These are phyloP conservation scores for Syngnathus floridae DNA, from an alignment of 2,113 vertebrate species.

Conservation along the genomic window DNA sequence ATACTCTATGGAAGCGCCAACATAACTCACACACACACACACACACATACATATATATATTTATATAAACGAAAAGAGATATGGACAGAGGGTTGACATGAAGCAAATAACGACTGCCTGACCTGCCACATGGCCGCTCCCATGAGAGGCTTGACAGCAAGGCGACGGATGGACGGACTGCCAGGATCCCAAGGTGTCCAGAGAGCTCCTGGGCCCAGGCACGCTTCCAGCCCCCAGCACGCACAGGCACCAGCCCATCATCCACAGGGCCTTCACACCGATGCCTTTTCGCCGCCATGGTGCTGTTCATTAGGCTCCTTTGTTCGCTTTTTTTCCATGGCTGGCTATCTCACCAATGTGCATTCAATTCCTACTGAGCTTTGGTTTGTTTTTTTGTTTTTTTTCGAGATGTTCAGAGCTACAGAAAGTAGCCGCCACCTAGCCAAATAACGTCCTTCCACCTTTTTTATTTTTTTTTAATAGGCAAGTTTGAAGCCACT, in stretches of 20 bases:
- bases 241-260: constrained; percentile 67
- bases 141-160: constrained; percentile 27
- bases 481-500: constrained; percentile 11
- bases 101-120: background rate
- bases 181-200: constrained; percentile 43
- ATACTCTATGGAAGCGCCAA: background rate
- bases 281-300: constrained; percentile 66
- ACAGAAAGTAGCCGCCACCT: background rate
- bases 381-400: constrained; percentile 32
- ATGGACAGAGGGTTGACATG: no score
- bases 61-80: no score
- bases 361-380: constrained; percentile 53
- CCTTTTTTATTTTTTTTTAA: background rate
- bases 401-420: constrained; percentile 27
- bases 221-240: constrained; percentile 64
- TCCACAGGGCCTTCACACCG: constrained; percentile 63
- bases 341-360: constrained; percentile 64
- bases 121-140: constrained; percentile 44
- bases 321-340: no score
- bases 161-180: constrained; percentile 30
- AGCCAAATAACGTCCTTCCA: background rate
- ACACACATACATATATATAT: no score
- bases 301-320: constrained; percentile 70
- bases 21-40: background rate
- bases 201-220: constrained; percentile 57